A percentile compares a stretch with the other conserved stretches of the same genome.
Conservation (phyloP, 2,113 vertebrate species). For the Syngnathus scovelli region DNA sequence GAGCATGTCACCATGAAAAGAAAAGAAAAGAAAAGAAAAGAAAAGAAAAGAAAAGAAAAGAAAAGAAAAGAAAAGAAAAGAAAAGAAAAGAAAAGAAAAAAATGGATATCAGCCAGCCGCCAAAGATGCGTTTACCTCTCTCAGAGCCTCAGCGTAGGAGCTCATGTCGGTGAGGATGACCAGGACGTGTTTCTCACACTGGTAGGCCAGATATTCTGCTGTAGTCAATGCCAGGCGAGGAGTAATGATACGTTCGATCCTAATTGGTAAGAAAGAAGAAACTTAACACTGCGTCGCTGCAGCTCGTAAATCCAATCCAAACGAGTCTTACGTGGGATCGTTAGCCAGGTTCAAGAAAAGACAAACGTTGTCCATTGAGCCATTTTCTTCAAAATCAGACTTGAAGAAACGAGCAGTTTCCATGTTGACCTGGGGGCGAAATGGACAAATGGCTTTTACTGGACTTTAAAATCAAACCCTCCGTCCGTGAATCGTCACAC, state of each 20-base stretch:
- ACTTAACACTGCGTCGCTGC: background rate
- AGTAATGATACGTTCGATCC: constrained; percentile 80
- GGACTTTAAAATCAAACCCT: too few species aligned
- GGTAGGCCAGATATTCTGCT: constrained; percentile 78
- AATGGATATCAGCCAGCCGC: background rate
- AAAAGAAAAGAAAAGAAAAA: too few species aligned
- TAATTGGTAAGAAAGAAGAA: constrained; percentile 29
- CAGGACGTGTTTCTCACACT: constrained; percentile 80
- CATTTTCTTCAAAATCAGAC: constrained; percentile 79
- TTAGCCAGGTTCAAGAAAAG: constrained; percentile 80
- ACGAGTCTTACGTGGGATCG: constrained; percentile 72
- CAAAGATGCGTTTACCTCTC: constrained; percentile 64
- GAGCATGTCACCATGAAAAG: too few species aligned
- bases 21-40: too few species aligned
- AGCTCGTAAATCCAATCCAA: background rate
- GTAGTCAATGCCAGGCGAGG: constrained; percentile 76
- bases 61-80: too few species aligned
- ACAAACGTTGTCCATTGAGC: constrained; percentile 81
- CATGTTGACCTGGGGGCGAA: constrained; percentile 74
- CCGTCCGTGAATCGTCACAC: too few species aligned
- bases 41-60: too few species aligned
- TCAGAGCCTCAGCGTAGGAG: constrained; percentile 77
- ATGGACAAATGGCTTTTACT: background rate
- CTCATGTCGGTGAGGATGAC: constrained; percentile 82
- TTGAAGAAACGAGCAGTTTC: constrained; percentile 81